These are phyloP conservation scores for Magallana angulata DNA, from an alignment of 1,140 invertebrate species.

Conservation along the genomic window DNA sequence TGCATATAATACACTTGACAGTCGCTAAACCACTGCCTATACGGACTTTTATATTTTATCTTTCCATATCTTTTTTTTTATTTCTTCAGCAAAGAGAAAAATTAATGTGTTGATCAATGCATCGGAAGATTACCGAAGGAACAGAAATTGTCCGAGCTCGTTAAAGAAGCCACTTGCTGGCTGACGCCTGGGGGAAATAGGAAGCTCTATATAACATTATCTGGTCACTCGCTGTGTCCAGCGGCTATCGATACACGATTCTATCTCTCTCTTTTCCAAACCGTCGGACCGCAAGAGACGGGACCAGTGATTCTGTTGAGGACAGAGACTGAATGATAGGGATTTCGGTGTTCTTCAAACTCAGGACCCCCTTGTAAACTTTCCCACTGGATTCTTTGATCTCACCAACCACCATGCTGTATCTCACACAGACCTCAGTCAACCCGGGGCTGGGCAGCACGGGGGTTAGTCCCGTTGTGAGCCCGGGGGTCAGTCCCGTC, in stretches of 20 bases:
- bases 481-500: constrained; percentile 57
- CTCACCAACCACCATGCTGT: constrained; percentile 23
- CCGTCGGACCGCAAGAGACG: background rate
- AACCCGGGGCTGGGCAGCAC: constrained; percentile 47
- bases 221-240: constrained; percentile 14
- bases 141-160: background rate
- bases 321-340: background rate
- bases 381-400: constrained; percentile 30
- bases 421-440: constrained; percentile 41
- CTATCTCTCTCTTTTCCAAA: background rate
- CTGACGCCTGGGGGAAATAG: background rate
- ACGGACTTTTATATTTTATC: constrained; percentile 6
- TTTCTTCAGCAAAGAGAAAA: constrained; percentile 1
- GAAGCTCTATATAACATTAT: constrained; percentile 1
- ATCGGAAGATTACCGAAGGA: constrained; percentile 12
- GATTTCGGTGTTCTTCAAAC: constrained; percentile 7
- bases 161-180: background rate
- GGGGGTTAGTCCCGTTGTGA: constrained; percentile 46
- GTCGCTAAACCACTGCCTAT: constrained; percentile 12
- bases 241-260: background rate
- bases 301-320: constrained; percentile 1
- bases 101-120: constrained; percentile 27
- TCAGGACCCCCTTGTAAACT: constrained; percentile 9
- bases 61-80: background rate
- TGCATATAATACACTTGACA: background rate